A percentile compares a stretch with the other conserved stretches of the same genome.
phyloP scores from a whole-genome alignment of 1,140 invertebrate species.

The Drosophila lowei region DNA sequence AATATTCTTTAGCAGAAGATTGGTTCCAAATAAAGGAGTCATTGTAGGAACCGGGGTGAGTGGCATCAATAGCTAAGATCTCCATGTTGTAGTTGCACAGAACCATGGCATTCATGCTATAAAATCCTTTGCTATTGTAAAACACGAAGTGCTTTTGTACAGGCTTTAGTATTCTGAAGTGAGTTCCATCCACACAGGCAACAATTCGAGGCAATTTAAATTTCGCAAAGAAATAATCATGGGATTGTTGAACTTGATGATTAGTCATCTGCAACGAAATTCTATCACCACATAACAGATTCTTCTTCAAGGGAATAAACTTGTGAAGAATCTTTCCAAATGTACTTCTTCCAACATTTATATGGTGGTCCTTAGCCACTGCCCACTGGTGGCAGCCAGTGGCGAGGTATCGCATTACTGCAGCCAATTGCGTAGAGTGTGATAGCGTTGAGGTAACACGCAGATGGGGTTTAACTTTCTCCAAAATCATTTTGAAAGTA shows the following conservation, averaged over 20 bases:
- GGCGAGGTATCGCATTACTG: too few relatives aligned
- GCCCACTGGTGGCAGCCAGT: too few relatives aligned
- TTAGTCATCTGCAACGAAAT: too few relatives aligned
- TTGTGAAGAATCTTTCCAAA: not conserved
- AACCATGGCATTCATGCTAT: slow-evolving; percentile 25
- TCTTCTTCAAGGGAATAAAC: too few relatives aligned
- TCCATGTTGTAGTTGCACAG: slow-evolving; percentile 21
- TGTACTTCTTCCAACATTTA: not conserved
- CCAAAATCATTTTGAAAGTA: too few relatives aligned
- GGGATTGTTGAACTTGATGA: too few relatives aligned
- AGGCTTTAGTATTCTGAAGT: slow-evolving; percentile 7
- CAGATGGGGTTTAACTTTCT: too few relatives aligned
- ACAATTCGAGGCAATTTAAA: too few relatives aligned
- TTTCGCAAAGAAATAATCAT: not conserved
- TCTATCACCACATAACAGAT: too few relatives aligned
- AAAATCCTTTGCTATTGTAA: slow-evolving; percentile 3
- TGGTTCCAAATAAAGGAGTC: slow-evolving; percentile 16
- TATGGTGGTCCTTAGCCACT: too few relatives aligned
- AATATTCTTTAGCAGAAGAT: not conserved
- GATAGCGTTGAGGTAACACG: too few relatives aligned
- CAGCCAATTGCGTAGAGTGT: too few relatives aligned
- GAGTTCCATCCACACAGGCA: not conserved
- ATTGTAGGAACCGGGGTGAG: slow-evolving; percentile 6
- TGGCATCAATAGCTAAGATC: slow-evolving; percentile 11
- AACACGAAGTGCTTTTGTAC: not conserved